Evolutionary conservation across 2,888 invertebrate species (phyloP).

Genomic region (Ceramica pisi): DNA sequence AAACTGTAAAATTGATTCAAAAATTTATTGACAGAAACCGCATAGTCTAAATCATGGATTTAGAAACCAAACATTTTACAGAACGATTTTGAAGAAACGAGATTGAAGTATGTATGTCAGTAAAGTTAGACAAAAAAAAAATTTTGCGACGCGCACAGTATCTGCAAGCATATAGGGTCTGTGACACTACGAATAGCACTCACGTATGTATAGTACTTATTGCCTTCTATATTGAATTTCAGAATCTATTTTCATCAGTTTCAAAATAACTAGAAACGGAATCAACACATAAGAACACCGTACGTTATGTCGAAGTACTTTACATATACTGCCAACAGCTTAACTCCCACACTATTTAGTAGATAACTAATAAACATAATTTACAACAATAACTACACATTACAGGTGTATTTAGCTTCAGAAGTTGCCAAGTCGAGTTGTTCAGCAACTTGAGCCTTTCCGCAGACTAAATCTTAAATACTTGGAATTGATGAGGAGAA

Average conservation of each 20-base stretch:
- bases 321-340: neutral
- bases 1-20: too few species aligned
- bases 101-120: too few species aligned
- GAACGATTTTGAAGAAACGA: too few species aligned
- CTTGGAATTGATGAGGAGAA: conserved; percentile 59
- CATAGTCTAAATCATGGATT: too few species aligned
- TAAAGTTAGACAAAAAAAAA: too few species aligned
- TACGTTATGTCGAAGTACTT: conserved; percentile 19
- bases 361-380: conserved; percentile 32
- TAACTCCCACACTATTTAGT: conserved; percentile 12
- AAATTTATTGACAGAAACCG: too few species aligned
- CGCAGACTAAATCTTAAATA: conserved; percentile 51
- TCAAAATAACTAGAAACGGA: neutral
- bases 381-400: conserved; percentile 38
- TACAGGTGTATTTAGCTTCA: conserved; percentile 48
- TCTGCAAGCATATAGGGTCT: too few species aligned
- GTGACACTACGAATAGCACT: too few species aligned
- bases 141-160: too few species aligned
- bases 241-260: neutral
- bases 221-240: too few species aligned
- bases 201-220: too few species aligned
- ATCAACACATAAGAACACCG: conserved; percentile 7
- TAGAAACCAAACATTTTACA: too few species aligned
- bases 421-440: conserved; percentile 41
- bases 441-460: conserved; percentile 19